Evolutionary conservation across 2,888 invertebrate genomes (phyloP).

Genomic region (Branchipolynoe longqiensis): DNA sequence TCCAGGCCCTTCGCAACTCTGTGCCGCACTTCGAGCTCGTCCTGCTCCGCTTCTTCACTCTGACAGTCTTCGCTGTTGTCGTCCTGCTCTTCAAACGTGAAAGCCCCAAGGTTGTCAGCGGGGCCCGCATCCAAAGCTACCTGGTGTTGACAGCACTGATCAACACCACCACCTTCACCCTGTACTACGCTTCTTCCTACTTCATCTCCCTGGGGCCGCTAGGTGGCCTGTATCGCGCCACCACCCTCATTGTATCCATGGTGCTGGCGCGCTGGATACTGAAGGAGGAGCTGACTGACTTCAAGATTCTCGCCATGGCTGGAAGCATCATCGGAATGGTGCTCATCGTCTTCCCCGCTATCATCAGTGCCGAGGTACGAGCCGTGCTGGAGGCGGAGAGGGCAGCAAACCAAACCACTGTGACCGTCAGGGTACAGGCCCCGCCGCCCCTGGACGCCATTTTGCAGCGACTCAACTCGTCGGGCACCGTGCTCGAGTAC

Average conservation of each 20-base stretch:
- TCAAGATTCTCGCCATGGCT: not conserved
- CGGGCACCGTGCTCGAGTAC: constrained; percentile 1
- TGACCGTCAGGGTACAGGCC: not conserved
- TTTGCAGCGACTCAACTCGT: not conserved
- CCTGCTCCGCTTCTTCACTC: constrained; percentile 12
- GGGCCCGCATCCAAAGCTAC: not conserved
- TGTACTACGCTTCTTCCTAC: constrained; percentile 33
- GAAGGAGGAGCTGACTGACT: not conserved
- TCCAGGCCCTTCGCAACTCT: constrained; percentile 10
- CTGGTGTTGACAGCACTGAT: not conserved
- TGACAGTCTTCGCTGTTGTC: not conserved
- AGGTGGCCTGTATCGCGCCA: constrained; percentile 17
- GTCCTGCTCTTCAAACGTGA: not conserved
- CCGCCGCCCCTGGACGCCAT: not conserved
- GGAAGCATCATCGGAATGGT: constrained; percentile 2
- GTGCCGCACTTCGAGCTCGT: constrained; percentile 40
- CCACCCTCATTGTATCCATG: constrained; percentile 1
- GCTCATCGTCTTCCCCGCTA: not conserved
- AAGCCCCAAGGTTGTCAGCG: not conserved
- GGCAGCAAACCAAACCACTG: not conserved
- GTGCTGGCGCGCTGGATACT: not conserved
- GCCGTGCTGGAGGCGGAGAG: not conserved
- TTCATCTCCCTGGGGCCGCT: constrained; percentile 17
- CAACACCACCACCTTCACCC: constrained; percentile 32
- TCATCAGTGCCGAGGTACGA: not conserved